These are phyloP conservation scores for Liposcelis brunnea DNA, from an alignment of 2,888 invertebrate genomes.

Conservation along the genomic window DNA sequence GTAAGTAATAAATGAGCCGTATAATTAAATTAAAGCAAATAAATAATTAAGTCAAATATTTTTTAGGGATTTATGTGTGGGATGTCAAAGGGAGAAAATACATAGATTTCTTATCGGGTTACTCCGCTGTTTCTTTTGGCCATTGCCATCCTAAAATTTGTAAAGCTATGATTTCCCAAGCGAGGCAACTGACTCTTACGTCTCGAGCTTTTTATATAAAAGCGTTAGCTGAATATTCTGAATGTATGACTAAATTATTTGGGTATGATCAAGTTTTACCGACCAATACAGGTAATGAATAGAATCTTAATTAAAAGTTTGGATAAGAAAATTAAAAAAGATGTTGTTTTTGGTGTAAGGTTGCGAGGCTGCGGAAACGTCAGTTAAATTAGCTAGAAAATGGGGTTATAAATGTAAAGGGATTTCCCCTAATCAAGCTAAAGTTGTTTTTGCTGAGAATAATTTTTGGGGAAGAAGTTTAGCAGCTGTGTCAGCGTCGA, in stretches of 20 bases:
- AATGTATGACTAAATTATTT: conserved; percentile 67
- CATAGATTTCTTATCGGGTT: conserved; percentile 85
- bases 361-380: conserved; percentile 91
- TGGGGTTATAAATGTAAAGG: conserved; percentile 85
- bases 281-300: conserved; percentile 81
- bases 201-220: conserved; percentile 87
- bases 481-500: conserved; percentile 75
- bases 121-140: conserved; percentile 90
- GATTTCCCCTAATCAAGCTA: conserved; percentile 65
- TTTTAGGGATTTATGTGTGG: conserved; percentile 71
- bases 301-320: no score
- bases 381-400: conserved; percentile 79
- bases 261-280: conserved; percentile 80
- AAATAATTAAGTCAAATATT: no score
- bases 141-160: conserved; percentile 83
- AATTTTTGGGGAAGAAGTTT: conserved; percentile 95
- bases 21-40: no score
- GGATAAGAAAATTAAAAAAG: no score
- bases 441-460: conserved; percentile 75
- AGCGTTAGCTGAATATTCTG: conserved; percentile 69
- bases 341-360: conserved; percentile 50
- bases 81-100: conserved; percentile 85
- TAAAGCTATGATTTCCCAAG: conserved; percentile 48
- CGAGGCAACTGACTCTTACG: conserved; percentile 59
- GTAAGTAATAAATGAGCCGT: no score